Evolutionary conservation across 2,888 invertebrate genomes (phyloP), one percentile per base, ranked within the genome.

Genomic region (Aromia moschata): DNA sequence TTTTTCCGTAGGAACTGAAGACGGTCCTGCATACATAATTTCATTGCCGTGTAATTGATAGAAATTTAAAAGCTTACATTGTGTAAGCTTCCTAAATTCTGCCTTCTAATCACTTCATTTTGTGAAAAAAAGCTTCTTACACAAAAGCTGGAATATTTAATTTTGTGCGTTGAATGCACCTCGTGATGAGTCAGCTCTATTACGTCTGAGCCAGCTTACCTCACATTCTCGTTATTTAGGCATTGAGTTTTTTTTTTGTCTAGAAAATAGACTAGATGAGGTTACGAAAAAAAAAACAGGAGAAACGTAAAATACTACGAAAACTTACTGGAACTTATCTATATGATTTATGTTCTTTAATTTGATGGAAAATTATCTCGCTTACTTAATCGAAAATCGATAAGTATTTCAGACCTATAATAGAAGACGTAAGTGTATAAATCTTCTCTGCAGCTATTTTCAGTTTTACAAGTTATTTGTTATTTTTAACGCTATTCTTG

Each of bases 351-450:
- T 44, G 30, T 15, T 25, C 30, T 9, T 12, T 30, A 30, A 43
- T 43, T 20, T 18, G 20, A 20, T 20, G 18, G 43, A 10, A 11
- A 43, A 43, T n/a, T 30, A 30, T 44, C 11, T 44, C 1, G n/a
- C 11, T 43, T 43, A 11, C 43, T 11, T 44, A 44, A 44, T 44
- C 44, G 44, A 44, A 44, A 44, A 44, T 44, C 30, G 44, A 44
- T 44, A 18, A 18, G 18, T 43, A 12, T 43, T n/a, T n/a, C n/a
- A n/a, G n/a, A n/a, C n/a, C n/a, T n/a, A n/a, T n/a, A n/a, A n/a
- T n/a, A n/a, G n/a, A n/a, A n/a, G n/a, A n/a, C n/a, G n/a, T n/a
- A n/a, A n/a, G n/a, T n/a, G n/a, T n/a, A n/a, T n/a, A n/a, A n/a
- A n/a, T n/a, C n/a, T n/a, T n/a, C n/a, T n/a, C n/a, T n/a, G n/a